Conservation (phyloP, 2,797 vertebrate genomes). For the Arremon brunneinucha region DNA sequence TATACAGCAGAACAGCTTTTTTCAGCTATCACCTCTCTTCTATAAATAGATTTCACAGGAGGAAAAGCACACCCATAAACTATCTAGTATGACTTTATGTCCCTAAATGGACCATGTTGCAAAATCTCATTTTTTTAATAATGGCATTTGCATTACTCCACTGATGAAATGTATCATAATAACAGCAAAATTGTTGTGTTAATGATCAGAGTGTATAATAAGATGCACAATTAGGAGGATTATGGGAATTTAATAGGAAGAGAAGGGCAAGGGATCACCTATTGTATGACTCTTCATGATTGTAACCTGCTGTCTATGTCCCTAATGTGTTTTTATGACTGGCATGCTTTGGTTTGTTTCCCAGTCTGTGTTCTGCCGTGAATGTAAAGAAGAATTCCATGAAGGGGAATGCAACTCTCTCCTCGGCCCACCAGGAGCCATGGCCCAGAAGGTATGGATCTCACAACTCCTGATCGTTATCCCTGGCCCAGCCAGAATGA, state of each 20-base stretch:
- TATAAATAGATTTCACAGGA: background rate
- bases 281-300: background rate
- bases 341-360: constrained; percentile 26
- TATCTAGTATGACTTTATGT: background rate
- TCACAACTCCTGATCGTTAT: background rate
- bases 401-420: constrained; percentile 72
- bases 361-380: constrained; percentile 83
- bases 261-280: constrained; percentile 30
- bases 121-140: constrained; percentile 35
- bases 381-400: constrained; percentile 84
- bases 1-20: background rate
- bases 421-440: background rate
- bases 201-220: constrained; percentile 27
- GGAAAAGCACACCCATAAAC: background rate
- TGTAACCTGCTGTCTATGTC: constrained; percentile 10
- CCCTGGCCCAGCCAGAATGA: background rate
- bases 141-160: background rate
- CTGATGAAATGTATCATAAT: background rate
- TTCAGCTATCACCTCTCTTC: background rate
- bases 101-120: background rate
- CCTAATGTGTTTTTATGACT: constrained; percentile 15
- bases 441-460: constrained; percentile 58
- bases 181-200: constrained; percentile 27
- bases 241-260: constrained; percentile 35
- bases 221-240: constrained; percentile 39